These are phyloP conservation scores for Xenopus petersii DNA, from an alignment of 2,797 vertebrate genomes.

Conservation along the genomic window DNA sequence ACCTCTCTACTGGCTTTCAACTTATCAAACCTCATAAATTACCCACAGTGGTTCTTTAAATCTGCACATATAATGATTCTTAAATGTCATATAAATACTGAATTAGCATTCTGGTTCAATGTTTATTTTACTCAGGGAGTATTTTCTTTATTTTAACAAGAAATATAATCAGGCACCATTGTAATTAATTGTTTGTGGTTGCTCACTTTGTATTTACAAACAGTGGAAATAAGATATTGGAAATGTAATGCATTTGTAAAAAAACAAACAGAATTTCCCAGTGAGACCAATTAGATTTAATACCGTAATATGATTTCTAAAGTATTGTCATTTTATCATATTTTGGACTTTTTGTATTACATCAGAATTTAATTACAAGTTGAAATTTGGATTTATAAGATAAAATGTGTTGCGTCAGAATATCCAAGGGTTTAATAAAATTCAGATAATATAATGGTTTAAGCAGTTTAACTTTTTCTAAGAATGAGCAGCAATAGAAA, in stretches of 20 bases:
- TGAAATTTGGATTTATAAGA: conserved; percentile 22
- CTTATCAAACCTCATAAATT: too few relatives aligned
- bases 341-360: conserved; percentile 49
- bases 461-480: conserved; percentile 1
- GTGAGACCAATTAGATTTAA: conserved; percentile 60
- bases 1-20: too few relatives aligned
- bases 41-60: neutral
- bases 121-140: neutral
- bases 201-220: neutral
- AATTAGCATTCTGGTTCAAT: neutral
- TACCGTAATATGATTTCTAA: conserved; percentile 46
- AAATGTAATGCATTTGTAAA: neutral
- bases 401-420: conserved; percentile 3
- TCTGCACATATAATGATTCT: neutral
- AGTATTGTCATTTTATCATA: conserved; percentile 51
- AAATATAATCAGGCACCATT: neutral
- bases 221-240: neutral
- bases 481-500: neutral
- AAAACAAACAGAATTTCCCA: conserved; percentile 52
- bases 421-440: conserved; percentile 6
- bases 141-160: neutral
- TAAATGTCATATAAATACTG: neutral
- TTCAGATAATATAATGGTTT: too few relatives aligned
- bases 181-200: conserved; percentile 10
- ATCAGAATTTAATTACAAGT: conserved; percentile 49